Conservation (phyloP, 2,113 vertebrate species). For the Alosa alosa region DNA sequence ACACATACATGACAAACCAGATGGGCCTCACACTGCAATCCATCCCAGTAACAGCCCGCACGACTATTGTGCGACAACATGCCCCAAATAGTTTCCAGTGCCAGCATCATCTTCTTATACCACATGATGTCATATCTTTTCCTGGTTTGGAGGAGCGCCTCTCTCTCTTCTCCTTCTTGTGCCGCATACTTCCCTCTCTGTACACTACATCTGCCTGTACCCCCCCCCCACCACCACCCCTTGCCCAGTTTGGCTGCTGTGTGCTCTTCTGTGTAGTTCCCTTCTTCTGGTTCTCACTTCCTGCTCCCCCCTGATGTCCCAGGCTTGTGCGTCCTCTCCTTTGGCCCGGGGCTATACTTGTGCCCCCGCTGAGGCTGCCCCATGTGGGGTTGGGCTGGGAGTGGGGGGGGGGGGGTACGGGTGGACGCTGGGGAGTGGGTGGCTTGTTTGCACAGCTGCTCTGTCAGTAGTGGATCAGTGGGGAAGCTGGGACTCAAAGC, state of each 20-base stretch:
- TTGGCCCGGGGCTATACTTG: constrained; percentile 26
- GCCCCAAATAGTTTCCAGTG: not conserved
- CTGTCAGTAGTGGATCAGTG: constrained; percentile 4
- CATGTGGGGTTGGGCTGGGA: not conserved
- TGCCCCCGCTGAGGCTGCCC: not conserved
- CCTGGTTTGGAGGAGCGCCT: not conserved
- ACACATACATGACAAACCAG: not conserved
- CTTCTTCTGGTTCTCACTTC: not conserved
- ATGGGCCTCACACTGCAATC: not conserved
- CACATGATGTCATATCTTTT: not conserved
- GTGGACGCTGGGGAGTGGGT: not conserved
- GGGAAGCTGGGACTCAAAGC: constrained; percentile 10
- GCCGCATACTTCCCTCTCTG: not conserved
- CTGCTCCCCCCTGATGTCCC: not conserved
- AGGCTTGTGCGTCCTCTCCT: not conserved
- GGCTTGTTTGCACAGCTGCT: constrained; percentile 18
- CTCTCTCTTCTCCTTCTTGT: not conserved
- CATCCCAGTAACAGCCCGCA: not conserved
- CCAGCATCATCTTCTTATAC: not conserved
- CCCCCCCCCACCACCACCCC: not conserved
- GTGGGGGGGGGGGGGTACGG: not conserved
- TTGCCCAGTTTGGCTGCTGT: not conserved
- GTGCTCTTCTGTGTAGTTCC: not conserved
- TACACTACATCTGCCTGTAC: not conserved
- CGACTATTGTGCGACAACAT: constrained; percentile 29